Conservation (phyloP, 2,113 vertebrate species). For the Thermophis baileyi region DNA sequence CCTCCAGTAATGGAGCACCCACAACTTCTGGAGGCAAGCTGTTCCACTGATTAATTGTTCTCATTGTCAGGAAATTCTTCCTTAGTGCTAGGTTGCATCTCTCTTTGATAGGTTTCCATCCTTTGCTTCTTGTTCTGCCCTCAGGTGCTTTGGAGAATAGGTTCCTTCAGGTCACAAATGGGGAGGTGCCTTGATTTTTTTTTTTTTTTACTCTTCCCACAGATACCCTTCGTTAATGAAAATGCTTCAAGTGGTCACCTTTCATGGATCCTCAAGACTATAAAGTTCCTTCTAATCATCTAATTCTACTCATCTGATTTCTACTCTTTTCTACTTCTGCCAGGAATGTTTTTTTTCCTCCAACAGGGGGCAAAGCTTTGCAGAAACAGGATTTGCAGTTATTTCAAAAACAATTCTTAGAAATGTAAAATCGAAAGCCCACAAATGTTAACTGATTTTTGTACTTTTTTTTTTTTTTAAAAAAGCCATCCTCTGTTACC, state of each 20-base stretch:
- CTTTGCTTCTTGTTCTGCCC: too few species aligned
- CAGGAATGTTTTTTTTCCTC: background rate
- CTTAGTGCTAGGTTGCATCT: too few species aligned
- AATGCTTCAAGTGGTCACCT: background rate
- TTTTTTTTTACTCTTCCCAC: background rate
- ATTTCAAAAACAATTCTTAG: background rate
- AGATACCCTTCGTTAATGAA: background rate
- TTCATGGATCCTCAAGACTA: background rate
- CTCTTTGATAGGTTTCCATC: too few species aligned
- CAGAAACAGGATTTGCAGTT: background rate
- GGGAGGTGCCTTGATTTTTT: background rate
- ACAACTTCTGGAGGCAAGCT: too few species aligned
- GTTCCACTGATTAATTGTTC: too few species aligned
- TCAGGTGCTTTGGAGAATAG: too few species aligned
- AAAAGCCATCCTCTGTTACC: conserved; percentile 38
- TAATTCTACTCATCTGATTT: background rate
- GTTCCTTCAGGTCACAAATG: too few species aligned
- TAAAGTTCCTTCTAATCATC: background rate
- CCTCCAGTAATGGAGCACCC: too few species aligned
- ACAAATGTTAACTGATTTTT: background rate
- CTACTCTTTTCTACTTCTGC: background rate
- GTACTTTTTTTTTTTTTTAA: too few species aligned
- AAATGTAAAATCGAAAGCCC: background rate
- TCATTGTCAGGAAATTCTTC: too few species aligned
- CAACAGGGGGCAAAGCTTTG: background rate